Evolutionary conservation across 2,797 vertebrate genomes (phyloP).

Genomic region (Pangasius macronema): DNA sequence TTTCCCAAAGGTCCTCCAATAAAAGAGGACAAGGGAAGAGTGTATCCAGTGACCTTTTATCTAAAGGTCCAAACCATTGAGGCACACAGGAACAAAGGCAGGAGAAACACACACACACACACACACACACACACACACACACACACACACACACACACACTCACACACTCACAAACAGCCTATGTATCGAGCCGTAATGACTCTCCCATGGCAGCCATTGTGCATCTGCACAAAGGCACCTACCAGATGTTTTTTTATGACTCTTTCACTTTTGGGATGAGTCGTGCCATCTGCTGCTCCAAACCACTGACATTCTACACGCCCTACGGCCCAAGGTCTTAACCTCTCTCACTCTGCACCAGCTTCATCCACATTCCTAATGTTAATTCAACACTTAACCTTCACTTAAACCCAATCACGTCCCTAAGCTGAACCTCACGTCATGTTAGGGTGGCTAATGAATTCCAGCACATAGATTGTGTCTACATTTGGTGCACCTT

Average conservation of each 20-base stretch:
- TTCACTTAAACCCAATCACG: background rate
- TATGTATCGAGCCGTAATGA: constrained; percentile 55
- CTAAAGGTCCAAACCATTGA: constrained; percentile 50
- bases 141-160: constrained; percentile 12
- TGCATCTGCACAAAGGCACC: constrained; percentile 59
- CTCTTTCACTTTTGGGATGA: constrained; percentile 46
- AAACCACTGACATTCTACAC: constrained; percentile 50
- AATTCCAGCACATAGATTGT: constrained; percentile 28
- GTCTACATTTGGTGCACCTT: background rate
- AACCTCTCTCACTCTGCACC: background rate
- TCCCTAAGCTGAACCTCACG: constrained; percentile 1
- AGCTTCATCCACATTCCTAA: background rate
- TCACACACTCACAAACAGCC: constrained; percentile 38
- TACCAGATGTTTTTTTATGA: constrained; percentile 55
- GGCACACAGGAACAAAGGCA: constrained; percentile 46
- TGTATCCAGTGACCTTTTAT: constrained; percentile 59
- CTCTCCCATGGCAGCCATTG: constrained; percentile 60
- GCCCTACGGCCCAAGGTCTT: constrained; percentile 24
- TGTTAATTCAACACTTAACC: constrained; percentile 12
- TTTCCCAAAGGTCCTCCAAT: constrained; percentile 49
- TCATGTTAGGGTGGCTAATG: constrained; percentile 15
- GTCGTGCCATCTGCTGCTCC: constrained; percentile 57
- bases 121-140: constrained; percentile 17
- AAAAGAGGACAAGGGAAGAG: constrained; percentile 51
- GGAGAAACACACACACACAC: constrained; percentile 15